A percentile compares a stretch with the other conserved stretches of the same genome.
Conservation (phyloP, 2,888 invertebrate species). For the Apomyelois bistriatella region DNA sequence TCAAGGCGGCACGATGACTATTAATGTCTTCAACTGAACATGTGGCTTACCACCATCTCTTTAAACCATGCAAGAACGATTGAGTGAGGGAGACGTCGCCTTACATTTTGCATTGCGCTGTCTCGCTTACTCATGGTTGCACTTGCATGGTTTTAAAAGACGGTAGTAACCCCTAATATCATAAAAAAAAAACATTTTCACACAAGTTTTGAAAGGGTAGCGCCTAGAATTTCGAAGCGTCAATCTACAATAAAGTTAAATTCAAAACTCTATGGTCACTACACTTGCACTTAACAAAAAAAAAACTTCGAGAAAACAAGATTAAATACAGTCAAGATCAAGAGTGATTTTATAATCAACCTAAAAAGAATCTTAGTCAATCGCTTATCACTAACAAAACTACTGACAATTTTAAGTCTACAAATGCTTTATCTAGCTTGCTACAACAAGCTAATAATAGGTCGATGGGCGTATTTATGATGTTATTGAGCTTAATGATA, state of each 20-base stretch:
- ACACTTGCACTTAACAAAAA: slow-evolving; percentile 19
- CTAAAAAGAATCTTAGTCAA: slow-evolving; percentile 39
- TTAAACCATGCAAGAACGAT: too few species aligned
- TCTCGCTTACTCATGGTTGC: too few species aligned
- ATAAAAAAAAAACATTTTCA: background rate
- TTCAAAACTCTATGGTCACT: background rate
- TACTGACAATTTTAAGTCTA: slow-evolving; percentile 68
- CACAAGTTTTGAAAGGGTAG: background rate
- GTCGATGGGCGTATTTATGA: slow-evolving; percentile 27
- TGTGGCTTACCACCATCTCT: too few species aligned
- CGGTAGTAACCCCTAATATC: too few species aligned
- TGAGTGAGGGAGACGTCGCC: too few species aligned
- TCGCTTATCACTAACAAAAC: slow-evolving; percentile 48
- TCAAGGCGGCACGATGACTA: background rate
- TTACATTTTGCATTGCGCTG: too few species aligned
- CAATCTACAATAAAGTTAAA: slow-evolving; percentile 14
- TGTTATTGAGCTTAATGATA: too few species aligned
- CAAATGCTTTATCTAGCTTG: slow-evolving; percentile 78
- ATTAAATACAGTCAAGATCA: slow-evolving; percentile 12
- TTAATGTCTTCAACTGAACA: too few species aligned
- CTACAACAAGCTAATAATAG: slow-evolving; percentile 65
- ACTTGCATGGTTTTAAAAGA: too few species aligned
- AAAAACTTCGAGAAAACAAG: slow-evolving; percentile 15
- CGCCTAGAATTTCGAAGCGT: slow-evolving; percentile 10
- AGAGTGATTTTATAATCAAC: slow-evolving; percentile 47